These are phyloP conservation scores for Pheosia tremula DNA, from an alignment of 2,888 invertebrate species.

Conservation along the genomic window DNA sequence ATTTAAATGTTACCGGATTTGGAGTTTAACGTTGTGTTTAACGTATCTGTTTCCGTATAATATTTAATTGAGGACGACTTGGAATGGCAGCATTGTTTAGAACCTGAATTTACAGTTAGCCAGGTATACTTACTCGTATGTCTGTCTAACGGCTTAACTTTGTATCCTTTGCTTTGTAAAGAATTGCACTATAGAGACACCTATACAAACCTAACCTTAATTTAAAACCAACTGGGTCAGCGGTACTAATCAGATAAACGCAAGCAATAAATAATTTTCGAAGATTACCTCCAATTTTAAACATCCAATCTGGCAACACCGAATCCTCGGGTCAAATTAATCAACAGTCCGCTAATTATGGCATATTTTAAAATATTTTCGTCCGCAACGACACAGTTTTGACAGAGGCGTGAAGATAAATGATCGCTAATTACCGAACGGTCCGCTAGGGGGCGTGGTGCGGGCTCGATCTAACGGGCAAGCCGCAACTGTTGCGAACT, in stretches of 20 bases:
- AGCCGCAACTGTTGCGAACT: slow-evolving; percentile 32
- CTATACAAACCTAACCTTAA: too few relatives aligned
- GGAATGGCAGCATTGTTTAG: slow-evolving; percentile 2
- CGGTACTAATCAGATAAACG: too few relatives aligned
- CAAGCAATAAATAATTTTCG: too few relatives aligned
- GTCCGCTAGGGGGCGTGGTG: slow-evolving; percentile 54
- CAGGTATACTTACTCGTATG: too few relatives aligned
- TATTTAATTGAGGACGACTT: not conserved
- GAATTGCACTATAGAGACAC: too few relatives aligned
- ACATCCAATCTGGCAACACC: slow-evolving; percentile 21
- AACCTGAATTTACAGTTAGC: not conserved
- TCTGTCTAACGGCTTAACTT: not conserved
- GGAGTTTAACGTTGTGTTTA: not conserved
- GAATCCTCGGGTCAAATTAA: slow-evolving; percentile 61
- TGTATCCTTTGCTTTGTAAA: too few relatives aligned
- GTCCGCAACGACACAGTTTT: slow-evolving; percentile 76
- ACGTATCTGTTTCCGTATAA: not conserved
- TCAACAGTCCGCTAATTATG: slow-evolving; percentile 71
- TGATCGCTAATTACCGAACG: slow-evolving; percentile 72
- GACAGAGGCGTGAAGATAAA: slow-evolving; percentile 78
- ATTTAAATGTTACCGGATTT: not conserved
- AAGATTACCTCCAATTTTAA: not conserved
- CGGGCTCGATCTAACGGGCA: slow-evolving; percentile 38
- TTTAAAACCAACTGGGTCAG: too few relatives aligned
- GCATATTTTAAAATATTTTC: slow-evolving; percentile 75